These are phyloP conservation scores for Thamnophis sirtalis DNA, from an alignment of 2,113 vertebrate species.

Conservation along the genomic window DNA sequence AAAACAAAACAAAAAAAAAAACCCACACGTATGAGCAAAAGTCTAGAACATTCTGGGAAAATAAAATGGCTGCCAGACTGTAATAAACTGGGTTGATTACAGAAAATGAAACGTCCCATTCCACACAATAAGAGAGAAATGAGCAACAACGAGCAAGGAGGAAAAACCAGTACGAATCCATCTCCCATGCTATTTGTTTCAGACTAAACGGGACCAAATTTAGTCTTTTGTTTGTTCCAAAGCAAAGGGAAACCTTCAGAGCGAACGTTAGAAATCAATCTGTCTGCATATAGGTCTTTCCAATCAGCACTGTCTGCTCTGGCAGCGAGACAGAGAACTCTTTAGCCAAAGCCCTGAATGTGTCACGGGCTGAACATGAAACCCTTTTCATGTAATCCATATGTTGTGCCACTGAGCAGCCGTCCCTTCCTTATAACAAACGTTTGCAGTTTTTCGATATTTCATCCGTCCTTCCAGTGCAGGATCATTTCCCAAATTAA, in stretches of 20 bases:
- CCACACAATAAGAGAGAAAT: background rate
- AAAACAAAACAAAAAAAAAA: background rate
- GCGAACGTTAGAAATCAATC: background rate
- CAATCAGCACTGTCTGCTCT: background rate
- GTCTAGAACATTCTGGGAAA: background rate
- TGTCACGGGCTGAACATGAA: background rate
- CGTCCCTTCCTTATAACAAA: background rate
- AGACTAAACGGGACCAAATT: background rate
- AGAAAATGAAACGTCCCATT: background rate
- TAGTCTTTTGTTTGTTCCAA: background rate
- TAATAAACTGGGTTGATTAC: background rate
- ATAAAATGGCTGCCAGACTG: background rate
- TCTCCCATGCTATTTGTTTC: background rate
- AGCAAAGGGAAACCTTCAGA: background rate
- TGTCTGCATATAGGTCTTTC: background rate
- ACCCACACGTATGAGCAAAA: background rate
- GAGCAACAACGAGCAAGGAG: background rate
- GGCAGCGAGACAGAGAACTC: background rate
- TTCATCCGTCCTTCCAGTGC: background rate
- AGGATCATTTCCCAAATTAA: background rate
- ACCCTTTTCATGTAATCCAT: background rate
- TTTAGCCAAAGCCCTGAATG: background rate
- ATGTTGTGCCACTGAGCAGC: background rate
- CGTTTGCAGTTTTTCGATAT: background rate
- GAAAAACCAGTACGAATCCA: background rate